Base-by-base conservation (phyloP, 1,140 invertebrate species). In the Bombus difficillimus region DNA sequence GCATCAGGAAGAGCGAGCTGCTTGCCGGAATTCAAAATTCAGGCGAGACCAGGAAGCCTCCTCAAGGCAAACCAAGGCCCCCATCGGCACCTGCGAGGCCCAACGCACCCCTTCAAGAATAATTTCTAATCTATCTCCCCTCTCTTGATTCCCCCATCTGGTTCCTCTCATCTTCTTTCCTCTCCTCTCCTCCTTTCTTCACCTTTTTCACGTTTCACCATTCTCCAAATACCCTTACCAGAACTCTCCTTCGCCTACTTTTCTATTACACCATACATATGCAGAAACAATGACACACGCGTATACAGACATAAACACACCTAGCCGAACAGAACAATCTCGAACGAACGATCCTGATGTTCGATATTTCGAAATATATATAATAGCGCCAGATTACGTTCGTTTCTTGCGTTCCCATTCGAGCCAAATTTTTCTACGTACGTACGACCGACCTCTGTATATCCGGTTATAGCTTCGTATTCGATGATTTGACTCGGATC, bases 1-100 rank as follows among this genome's bases (percentile, higher is more conserved):
- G 97, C 95, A 98, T 98, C 96, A 97, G 98, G 95, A 98, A 98
- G 96, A 98, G 97, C 95, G 98, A 98, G 95, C 96, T 98, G 88
- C 96, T 98, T 92, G 96, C 97, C 91, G 98, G 98, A 90, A 96
- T 98, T 92, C 96, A 97, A 92, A 96, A 96, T 94, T 96, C 96
- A 92, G 96, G 96, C 89, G 95, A 95, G 83, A 92, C 93, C 43
- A 95, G 95, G 91, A 94, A 95, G 78, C 85, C 93, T 25, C 94
- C 94, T 87, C 93, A 93, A 73, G 91, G 92, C 89, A 95, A 95
- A 94, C 94, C 95, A 90, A 96, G 96, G 94, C 95, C 96, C 85
- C 93, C 94, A 91, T 83, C 87, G 81, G 95, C 96, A 94, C 90
- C 92, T 73, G 81, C 96, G 82, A 93, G 92, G 88, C 91, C 89